Conservation (phyloP, 2,113 vertebrate species). For the Lophius piscatorius region DNA sequence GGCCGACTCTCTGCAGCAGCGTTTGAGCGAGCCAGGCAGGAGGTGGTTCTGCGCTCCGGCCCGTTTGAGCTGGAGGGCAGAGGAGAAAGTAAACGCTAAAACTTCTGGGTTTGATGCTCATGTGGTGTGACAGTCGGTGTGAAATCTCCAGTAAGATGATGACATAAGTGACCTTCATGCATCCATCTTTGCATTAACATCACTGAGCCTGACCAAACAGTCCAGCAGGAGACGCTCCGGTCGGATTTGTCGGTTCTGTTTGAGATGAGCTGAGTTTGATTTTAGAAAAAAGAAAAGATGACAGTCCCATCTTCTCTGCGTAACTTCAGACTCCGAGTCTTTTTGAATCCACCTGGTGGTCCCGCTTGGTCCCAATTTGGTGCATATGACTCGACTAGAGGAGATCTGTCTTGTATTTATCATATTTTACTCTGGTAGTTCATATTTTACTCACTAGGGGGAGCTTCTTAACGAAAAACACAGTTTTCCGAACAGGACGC, state of each 20-base stretch:
- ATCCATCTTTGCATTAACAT: slow-evolving; percentile 35
- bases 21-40: too few species aligned
- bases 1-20: background rate
- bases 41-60: too few species aligned
- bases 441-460: too few species aligned
- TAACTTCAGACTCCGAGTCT: too few species aligned
- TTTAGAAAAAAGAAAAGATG: slow-evolving; percentile 3
- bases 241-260: slow-evolving; percentile 24
- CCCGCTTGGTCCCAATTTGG: too few species aligned
- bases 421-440: too few species aligned
- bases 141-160: slow-evolving; percentile 51
- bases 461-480: too few species aligned
- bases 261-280: slow-evolving; percentile 15
- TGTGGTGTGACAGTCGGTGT: slow-evolving; percentile 34
- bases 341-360: too few species aligned
- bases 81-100: slow-evolving; percentile 41
- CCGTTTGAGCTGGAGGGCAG: slow-evolving; percentile 31
- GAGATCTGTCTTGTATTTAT: too few species aligned
- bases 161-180: slow-evolving; percentile 44
- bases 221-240: slow-evolving; percentile 12
- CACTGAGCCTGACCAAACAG: slow-evolving; percentile 25
- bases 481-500: too few species aligned
- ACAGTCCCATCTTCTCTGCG: too few species aligned
- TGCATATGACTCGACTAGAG: too few species aligned
- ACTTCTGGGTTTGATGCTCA: slow-evolving; percentile 39